These are phyloP conservation scores for Ovibos moschatus DNA, from an alignment of 2,113 vertebrate genomes.

Conservation along the genomic window DNA sequence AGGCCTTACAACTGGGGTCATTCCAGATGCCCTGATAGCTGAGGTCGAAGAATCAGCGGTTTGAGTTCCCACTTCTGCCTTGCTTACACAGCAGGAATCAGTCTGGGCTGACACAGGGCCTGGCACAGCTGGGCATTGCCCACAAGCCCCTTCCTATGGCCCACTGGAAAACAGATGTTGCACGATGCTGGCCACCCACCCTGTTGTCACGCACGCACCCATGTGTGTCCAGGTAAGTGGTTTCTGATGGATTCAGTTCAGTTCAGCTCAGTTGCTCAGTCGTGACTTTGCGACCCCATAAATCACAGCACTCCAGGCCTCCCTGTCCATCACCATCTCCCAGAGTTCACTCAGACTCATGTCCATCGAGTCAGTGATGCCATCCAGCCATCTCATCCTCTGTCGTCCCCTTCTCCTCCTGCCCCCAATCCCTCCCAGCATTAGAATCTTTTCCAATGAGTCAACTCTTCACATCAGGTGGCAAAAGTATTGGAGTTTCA, in stretches of 20 bases:
- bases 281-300: too few relatives aligned
- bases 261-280: too few relatives aligned
- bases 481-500: too few relatives aligned
- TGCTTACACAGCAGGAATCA: not conserved
- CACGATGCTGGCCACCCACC: not conserved
- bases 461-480: too few relatives aligned
- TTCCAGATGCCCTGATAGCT: not conserved
- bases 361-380: too few relatives aligned
- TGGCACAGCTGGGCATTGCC: accelerated
- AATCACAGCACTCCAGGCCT: too few relatives aligned
- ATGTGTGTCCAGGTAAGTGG: accelerated
- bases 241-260: not conserved
- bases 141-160: not conserved
- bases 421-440: too few relatives aligned
- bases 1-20: not conserved
- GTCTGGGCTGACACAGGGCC: not conserved
- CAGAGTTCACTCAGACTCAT: too few relatives aligned
- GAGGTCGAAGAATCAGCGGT: not conserved
- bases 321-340: too few relatives aligned
- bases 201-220: not conserved
- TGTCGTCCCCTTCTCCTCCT: too few relatives aligned
- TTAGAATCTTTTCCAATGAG: too few relatives aligned
- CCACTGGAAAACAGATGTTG: not conserved
- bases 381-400: too few relatives aligned
- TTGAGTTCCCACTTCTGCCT: not conserved